phyloP scores from a whole-genome alignment of 1,140 invertebrate genomes.

The Drosophila prosaltans region DNA sequence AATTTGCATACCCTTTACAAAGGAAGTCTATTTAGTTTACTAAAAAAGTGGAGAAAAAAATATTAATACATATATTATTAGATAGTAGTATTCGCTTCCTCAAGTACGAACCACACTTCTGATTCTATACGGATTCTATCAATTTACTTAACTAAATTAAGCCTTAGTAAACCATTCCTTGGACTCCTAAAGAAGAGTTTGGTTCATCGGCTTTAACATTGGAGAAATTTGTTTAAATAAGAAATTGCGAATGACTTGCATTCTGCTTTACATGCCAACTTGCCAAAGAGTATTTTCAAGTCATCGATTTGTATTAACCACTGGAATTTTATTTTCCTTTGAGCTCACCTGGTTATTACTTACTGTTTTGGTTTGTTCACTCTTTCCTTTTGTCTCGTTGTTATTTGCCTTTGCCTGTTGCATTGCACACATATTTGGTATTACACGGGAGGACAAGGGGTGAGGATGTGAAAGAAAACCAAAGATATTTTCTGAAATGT shows the following conservation, averaged over 20 bases:
- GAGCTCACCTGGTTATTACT: conserved; percentile 7
- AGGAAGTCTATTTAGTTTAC: neutral
- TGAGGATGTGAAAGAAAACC: neutral
- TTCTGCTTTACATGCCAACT: no score
- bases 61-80: no score
- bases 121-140: no score
- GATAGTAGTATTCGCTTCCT: no score
- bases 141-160: no score
- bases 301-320: conserved; percentile 14
- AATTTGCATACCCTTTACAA: conserved; percentile 2
- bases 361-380: conserved; percentile 8
- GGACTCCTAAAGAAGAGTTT: no score
- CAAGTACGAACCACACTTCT: no score
- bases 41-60: neutral
- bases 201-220: no score
- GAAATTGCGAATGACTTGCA: neutral
- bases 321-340: neutral
- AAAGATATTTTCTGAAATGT: conserved; percentile 34
- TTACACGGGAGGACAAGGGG: conserved; percentile 7
- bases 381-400: conserved; percentile 12
- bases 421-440: conserved; percentile 26
- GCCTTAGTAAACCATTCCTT: no score
- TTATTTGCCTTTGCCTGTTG: conserved; percentile 46
- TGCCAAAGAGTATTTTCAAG: conserved; percentile 21
- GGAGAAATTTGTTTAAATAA: no score